Base-by-base conservation (phyloP, 2,113 vertebrate species). In the Pollachius pollachius region DNA sequence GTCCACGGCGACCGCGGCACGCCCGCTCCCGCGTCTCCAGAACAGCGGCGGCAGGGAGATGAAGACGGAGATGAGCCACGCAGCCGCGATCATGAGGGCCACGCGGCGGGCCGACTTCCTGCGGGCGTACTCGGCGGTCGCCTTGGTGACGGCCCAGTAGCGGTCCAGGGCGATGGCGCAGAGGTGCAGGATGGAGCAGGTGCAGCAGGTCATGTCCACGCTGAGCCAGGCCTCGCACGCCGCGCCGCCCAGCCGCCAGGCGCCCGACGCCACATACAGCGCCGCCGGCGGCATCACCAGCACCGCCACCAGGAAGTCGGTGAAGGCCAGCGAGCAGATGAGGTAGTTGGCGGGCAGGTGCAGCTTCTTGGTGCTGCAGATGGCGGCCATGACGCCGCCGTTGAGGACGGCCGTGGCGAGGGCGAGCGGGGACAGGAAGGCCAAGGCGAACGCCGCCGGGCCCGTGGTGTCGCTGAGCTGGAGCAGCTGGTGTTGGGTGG, bases 131-230 rank as follows among this genome's bases (percentile, higher is more conserved):
- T 95, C 93, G 0, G 96, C 90, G 0, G 96, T 90, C 0, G 95
- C 95, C 0, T 96, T 93, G 2, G 95, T 97, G 84, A 97, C 96
- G 64, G 95, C 95, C 95, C 95, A 97, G 85, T 96, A 96, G 69
- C 95, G 91, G 82, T 96, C 95, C 72, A 97, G 86, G 0, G 95
- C 95, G 60, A 97, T 97, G 64, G 94, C 94, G 0, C 95, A 96
- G 70, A 97, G 90, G 17, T 97, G 95, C 72, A 97, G 91, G 78
- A 96, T 97, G 5, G 95, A 97, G 67, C 95, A 95, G 0, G 95
- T 97, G 84, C 95, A 97, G 74, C 94, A 96, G 62, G 95, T 96
- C 94, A 97, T 95, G 81, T 97, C 95, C 0, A 95, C 75, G 3
- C 95, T 96, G 1, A 96, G 88, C 95, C 95, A 97, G 56, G 93